Percentiles rank a stretch among this genome's conserved stretches.
Evolutionary conservation across 2,888 invertebrate species (phyloP).

Genomic region (Agriopis marginaria): DNA sequence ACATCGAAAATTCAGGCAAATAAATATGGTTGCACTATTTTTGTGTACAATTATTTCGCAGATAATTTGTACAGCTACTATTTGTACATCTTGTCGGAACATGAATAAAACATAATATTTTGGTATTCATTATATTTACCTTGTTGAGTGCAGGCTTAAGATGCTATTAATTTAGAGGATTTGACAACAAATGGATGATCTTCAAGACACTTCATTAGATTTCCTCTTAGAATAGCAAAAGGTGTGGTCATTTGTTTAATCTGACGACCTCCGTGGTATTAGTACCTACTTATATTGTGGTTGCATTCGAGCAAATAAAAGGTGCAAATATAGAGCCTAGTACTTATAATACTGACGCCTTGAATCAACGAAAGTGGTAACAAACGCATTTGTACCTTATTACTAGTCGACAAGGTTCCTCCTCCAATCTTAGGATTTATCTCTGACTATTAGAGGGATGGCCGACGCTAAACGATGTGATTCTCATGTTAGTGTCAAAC

Average conservation of each 20-base stretch:
- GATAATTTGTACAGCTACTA: background rate
- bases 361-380: background rate
- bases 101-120: background rate
- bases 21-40: background rate
- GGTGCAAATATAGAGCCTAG: background rate
- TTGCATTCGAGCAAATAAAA: constrained; percentile 5
- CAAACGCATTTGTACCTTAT: background rate
- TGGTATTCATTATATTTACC: background rate
- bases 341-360: background rate
- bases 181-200: background rate
- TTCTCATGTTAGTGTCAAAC: background rate
- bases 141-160: background rate
- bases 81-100: background rate
- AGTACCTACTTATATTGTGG: background rate
- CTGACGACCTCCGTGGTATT: background rate
- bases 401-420: background rate
- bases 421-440: background rate
- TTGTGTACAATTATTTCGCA: background rate
- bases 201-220: background rate
- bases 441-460: background rate
- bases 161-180: background rate
- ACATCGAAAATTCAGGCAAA: too few relatives aligned
- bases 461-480: background rate
- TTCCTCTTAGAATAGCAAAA: background rate
- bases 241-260: constrained; percentile 3